phyloP scores from a whole-genome alignment of 1,140 invertebrate species.

The Drosophila orosa region DNA sequence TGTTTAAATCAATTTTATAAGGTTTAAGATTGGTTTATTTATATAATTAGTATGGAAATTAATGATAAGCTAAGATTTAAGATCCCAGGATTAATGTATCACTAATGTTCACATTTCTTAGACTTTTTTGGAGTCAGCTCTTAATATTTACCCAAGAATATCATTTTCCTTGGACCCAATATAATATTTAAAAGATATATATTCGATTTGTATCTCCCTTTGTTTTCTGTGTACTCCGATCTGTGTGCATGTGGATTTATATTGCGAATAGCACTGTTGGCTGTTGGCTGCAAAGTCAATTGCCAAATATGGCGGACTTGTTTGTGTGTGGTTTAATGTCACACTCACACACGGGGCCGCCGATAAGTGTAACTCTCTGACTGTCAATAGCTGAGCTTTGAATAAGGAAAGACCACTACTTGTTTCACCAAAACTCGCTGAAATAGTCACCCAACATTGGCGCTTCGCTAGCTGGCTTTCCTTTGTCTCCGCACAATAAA shows the following conservation, averaged over 20 bases:
- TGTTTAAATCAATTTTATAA: not conserved
- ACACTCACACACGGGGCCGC: constrained; percentile 48
- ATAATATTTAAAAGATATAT: too few relatives aligned
- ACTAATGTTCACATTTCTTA: not conserved
- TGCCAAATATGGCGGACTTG: constrained; percentile 80
- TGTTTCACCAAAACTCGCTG: constrained; percentile 71
- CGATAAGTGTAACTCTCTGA: constrained; percentile 72
- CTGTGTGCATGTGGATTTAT: constrained; percentile 39
- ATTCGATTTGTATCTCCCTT: not conserved
- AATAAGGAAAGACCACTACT: constrained; percentile 81
- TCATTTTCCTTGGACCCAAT: too few relatives aligned
- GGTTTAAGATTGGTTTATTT: not conserved
- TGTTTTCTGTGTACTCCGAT: constrained; percentile 17
- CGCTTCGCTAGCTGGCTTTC: constrained; percentile 40
- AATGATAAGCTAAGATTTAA: not conserved
- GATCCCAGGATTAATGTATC: not conserved
- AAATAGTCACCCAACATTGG: constrained; percentile 67
- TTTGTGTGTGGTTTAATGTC: constrained; percentile 81
- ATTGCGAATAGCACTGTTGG: constrained; percentile 48
- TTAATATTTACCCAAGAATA: too few relatives aligned
- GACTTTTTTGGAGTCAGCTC: too few relatives aligned
- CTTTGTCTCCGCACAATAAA: constrained; percentile 47
- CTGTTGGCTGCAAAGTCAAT: constrained; percentile 74
- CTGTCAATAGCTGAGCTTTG: constrained; percentile 72
- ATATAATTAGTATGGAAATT: not conserved